Base-by-base conservation (phyloP, 2,888 invertebrate genomes). In the Meloe dianella region DNA sequence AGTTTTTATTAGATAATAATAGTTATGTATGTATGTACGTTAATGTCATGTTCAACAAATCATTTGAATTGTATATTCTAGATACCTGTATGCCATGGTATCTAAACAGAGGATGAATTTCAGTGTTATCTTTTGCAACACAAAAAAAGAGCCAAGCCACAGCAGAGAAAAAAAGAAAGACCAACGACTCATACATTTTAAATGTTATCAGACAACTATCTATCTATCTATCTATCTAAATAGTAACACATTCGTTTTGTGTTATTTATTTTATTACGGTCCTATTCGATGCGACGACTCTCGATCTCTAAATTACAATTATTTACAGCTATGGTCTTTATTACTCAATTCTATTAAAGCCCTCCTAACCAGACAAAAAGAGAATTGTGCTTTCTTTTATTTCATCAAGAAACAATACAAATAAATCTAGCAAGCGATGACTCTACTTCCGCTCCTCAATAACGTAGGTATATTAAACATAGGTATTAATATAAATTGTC, bases 111-210 rank as follows among this genome's bases (percentile, higher is more conserved):
- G n/a, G n/a, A n/a, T n/a, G n/a, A n/a, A n/a, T n/a, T n/a, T n/a
- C n/a, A n/a, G n/a, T n/a, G n/a, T n/a, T n/a, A n/a, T n/a, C n/a
- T n/a, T n/a, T n/a, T n/a, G n/a, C n/a, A n/a, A n/a, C n/a, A n/a
- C n/a, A n/a, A n/a, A n/a, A n/a, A n/a, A n/a, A n/a, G n/a, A n/a
- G n/a, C n/a, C n/a, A n/a, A n/a, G n/a, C n/a, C n/a, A n/a, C n/a
- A n/a, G n/a, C n/a, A n/a, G n/a, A n/a, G n/a, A n/a, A n/a, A n/a
- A n/a, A n/a, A n/a, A n/a, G n/a, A n/a, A n/a, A n/a, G n/a, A n/a
- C n/a, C n/a, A n/a, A n/a, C 59, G 63, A 69, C 65, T 67, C 67
- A 69, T 69, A 61, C 69, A 69, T 70, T 70, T 70, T 70, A 69
- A n/a, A 69, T 65, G 66, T 66, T 67, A 69, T 69, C 66, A n/a